A percentile compares a stretch with the other conserved stretches of the same genome.
These are phyloP conservation scores for Periophthalmodon schlosseri DNA, from an alignment of 2,113 vertebrate genomes.

Conservation along the genomic window DNA sequence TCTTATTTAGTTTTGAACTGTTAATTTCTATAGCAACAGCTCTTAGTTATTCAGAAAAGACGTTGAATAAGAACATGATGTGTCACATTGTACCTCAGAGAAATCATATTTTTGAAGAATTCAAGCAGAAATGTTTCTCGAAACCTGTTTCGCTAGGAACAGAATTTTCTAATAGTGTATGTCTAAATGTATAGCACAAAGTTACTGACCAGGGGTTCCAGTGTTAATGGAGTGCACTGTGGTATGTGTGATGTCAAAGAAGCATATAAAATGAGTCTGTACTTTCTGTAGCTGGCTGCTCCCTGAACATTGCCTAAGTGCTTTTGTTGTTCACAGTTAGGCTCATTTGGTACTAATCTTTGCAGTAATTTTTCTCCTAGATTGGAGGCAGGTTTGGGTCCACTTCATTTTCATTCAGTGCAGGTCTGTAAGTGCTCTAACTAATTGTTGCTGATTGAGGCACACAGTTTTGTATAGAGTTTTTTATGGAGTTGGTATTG, in stretches of 20 bases:
- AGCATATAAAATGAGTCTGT: background rate
- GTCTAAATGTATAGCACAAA: background rate
- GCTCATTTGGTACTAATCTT: background rate
- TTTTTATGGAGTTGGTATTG: background rate
- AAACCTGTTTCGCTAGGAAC: too few species aligned
- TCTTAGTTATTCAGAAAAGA: too few species aligned
- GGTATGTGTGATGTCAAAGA: too few species aligned
- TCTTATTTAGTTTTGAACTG: too few species aligned
- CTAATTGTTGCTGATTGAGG: background rate
- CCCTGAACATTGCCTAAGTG: background rate
- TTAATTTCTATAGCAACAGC: too few species aligned
- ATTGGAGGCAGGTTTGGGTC: background rate
- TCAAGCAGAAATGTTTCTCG: too few species aligned
- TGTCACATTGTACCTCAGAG: too few species aligned
- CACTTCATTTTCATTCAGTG: conserved; percentile 7
- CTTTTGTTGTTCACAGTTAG: background rate
- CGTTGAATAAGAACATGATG: too few species aligned
- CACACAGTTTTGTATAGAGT: conserved; percentile 1
- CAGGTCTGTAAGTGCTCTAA: background rate
- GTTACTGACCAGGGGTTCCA: background rate
- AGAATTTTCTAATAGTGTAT: background rate
- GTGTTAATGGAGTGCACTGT: background rate
- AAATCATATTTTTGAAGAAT: too few species aligned
- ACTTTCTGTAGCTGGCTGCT: background rate
- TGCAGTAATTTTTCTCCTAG: background rate